Percentiles rank a stretch among this genome's conserved stretches.
These are phyloP conservation scores for Buceros bicornis DNA, from an alignment of 2,797 vertebrate species.

Conservation along the genomic window DNA sequence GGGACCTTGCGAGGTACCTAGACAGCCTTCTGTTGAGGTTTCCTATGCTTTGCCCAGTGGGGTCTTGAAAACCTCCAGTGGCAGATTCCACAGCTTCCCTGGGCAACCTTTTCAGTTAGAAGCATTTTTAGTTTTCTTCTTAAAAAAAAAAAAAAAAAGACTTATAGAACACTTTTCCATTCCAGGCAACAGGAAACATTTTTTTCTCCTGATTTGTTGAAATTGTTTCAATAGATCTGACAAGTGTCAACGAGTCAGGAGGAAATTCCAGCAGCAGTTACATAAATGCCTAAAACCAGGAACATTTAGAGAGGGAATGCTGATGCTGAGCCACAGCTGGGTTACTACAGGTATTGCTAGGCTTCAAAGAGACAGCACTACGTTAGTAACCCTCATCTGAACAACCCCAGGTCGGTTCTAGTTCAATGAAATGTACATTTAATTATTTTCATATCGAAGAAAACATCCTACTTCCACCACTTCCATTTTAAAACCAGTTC, in stretches of 20 bases:
- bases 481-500: background rate
- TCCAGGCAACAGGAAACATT: background rate
- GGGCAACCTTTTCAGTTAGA: background rate
- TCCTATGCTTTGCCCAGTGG: background rate
- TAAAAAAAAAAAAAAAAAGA: background rate
- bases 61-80: background rate
- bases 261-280: conserved; percentile 41
- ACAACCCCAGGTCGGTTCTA: background rate
- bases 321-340: background rate
- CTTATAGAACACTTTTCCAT: background rate
- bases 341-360: background rate
- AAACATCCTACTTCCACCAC: background rate
- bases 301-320: background rate
- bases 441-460: background rate
- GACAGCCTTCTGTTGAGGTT: background rate
- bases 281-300: conserved; percentile 17
- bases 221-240: conserved; percentile 1
- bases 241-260: conserved; percentile 40
- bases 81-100: background rate
- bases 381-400: background rate
- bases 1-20: background rate
- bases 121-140: accelerated
- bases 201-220: background rate
- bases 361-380: background rate
- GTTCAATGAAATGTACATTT: background rate